Evolutionary conservation across 2,113 vertebrate genomes (phyloP).

Genomic region (Cacatua alba): DNA sequence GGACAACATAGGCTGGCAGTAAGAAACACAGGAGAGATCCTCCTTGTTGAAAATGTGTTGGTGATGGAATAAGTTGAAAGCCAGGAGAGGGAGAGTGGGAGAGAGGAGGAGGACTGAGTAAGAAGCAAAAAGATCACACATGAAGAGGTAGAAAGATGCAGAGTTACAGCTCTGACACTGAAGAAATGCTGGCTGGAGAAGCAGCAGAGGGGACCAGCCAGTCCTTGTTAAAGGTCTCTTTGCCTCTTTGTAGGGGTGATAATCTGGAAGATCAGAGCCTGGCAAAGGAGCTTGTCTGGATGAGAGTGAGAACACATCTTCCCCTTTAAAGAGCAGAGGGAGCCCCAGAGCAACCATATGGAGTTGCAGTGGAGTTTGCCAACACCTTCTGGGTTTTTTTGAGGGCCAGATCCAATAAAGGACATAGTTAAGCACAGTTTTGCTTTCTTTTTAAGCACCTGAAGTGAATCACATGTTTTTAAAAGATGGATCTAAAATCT

Average conservation of each 20-base stretch:
- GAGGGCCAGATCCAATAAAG: constrained; percentile 22
- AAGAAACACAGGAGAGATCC: background rate
- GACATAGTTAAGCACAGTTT: background rate
- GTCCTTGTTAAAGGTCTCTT: constrained; percentile 13
- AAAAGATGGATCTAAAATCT: background rate
- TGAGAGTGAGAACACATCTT: background rate
- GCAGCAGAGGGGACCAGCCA: background rate
- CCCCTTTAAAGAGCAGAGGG: constrained; percentile 20
- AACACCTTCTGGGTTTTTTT: constrained; percentile 26
- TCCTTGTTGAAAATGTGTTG: background rate
- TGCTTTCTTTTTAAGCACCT: background rate
- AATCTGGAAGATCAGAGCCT: constrained; percentile 40
- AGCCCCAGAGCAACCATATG: constrained; percentile 27
- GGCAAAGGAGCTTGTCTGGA: constrained; percentile 6
- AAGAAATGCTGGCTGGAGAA: background rate
- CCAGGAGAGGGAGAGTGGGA: background rate
- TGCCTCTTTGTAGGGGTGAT: constrained; percentile 48
- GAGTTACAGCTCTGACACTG: background rate
- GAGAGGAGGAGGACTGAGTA: too few relatives aligned
- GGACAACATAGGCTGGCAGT: background rate
- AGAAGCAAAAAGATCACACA: background rate
- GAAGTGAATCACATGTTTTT: background rate
- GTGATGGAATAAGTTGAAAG: background rate
- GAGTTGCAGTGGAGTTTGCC: constrained; percentile 8
- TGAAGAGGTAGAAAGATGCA: background rate